Percentiles rank a stretch among this genome's conserved stretches.
Conservation (phyloP, 1,140 invertebrate species). For the Amyelois transitella region DNA sequence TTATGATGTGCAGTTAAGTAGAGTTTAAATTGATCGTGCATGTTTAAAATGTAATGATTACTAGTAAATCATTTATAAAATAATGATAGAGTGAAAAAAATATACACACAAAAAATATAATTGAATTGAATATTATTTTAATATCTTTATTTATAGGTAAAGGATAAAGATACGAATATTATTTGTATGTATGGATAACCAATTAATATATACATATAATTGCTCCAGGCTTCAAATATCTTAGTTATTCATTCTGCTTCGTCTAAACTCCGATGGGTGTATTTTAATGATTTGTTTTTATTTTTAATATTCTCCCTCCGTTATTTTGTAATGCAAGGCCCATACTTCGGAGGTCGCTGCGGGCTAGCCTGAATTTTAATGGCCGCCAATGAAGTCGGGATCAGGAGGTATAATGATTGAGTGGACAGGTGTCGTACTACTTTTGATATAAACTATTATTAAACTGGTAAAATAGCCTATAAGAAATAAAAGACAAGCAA, state of each 20-base stretch:
- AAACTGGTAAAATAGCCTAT: neutral
- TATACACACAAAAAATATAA: no score
- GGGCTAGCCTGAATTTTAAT: conserved; percentile 3
- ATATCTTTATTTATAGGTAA: no score
- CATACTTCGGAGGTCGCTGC: neutral
- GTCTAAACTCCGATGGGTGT: neutral
- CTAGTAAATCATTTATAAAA: no score
- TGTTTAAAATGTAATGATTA: neutral
- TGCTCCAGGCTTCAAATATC: neutral
- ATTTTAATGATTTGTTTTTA: conserved; percentile 1
- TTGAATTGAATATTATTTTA: no score
- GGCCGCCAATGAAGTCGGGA: conserved; percentile 2
- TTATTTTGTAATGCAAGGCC: neutral
- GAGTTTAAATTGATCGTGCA: neutral
- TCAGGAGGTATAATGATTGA: neutral
- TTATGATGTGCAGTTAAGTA: neutral
- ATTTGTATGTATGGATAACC: neutral
- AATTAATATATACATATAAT: neutral
- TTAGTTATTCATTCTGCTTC: neutral
- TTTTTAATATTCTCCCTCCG: neutral
- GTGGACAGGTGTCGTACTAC: neutral
- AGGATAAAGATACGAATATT: no score
- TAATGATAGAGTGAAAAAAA: no score
- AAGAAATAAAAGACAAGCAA: no score
- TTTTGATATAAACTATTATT: neutral